Conservation (phyloP, 2,113 vertebrate genomes). For the Sinocyclocheilus rhinocerous region DNA sequence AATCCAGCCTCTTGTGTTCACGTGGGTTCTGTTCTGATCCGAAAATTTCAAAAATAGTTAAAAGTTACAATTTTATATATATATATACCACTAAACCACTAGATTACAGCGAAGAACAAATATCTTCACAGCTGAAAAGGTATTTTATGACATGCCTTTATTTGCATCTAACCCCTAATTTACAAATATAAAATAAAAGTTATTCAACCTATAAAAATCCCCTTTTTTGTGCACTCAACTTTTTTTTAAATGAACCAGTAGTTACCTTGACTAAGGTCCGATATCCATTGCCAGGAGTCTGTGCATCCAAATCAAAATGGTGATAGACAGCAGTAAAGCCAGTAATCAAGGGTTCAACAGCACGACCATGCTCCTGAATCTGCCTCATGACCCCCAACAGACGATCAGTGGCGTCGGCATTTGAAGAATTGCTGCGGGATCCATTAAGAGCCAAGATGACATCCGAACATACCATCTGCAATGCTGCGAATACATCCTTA, state of each 20-base stretch:
- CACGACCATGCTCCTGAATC: conserved; percentile 71
- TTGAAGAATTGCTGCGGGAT: not conserved
- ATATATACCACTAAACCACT: not conserved
- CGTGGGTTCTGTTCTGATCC: too few relatives aligned
- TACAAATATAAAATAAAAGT: not conserved
- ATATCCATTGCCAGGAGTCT: conserved; percentile 78
- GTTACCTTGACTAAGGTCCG: conserved; percentile 76
- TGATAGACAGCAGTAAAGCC: conserved; percentile 70
- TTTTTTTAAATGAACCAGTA: not conserved
- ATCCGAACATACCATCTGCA: conserved; percentile 72
- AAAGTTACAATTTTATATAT: too few relatives aligned
- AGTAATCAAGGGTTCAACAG: conserved; percentile 67
- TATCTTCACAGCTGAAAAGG: not conserved
- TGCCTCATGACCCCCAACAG: conserved; percentile 63
- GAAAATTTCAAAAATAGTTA: too few relatives aligned
- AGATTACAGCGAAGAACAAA: not conserved
- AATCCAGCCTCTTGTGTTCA: too few relatives aligned
- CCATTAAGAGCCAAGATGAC: conserved; percentile 71
- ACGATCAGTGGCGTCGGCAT: conserved; percentile 63
- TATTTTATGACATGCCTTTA: not conserved
- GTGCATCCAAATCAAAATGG: conserved; percentile 78
- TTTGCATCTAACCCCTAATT: not conserved
- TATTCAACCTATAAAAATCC: not conserved
- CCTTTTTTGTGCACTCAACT: not conserved
- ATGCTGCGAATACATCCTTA: conserved; percentile 67